Conservation (phyloP, 2,888 invertebrate genomes). For the Lobophora halterata region DNA sequence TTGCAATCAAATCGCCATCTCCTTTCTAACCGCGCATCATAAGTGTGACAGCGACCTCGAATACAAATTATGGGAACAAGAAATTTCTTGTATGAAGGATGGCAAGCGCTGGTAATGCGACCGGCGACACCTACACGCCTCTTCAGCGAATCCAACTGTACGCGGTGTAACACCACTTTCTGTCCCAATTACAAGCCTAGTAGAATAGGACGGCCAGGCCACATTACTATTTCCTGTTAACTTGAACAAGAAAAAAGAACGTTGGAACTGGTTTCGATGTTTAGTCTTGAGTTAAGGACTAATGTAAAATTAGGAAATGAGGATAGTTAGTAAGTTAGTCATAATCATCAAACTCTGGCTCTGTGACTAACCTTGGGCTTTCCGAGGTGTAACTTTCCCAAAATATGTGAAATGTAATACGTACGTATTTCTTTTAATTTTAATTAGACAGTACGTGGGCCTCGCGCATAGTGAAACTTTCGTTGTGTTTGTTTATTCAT, state of each 20-base stretch:
- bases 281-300: neutral
- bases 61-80: conserved; percentile 76
- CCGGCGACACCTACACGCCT: conserved; percentile 67
- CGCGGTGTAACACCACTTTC: conserved; percentile 56
- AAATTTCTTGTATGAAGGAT: conserved; percentile 75
- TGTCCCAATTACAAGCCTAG: conserved; percentile 59
- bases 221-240: conserved; percentile 20
- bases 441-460: neutral
- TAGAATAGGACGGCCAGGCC: conserved; percentile 23
- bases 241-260: conserved; percentile 9
- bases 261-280: neutral
- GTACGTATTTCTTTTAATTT: too few relatives aligned
- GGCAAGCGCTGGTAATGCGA: conserved; percentile 56
- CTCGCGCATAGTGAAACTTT: neutral
- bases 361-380: conserved; percentile 8
- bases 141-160: conserved; percentile 75
- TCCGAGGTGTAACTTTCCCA: too few relatives aligned
- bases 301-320: conserved; percentile 8
- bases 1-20: conserved; percentile 67
- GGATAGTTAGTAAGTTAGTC: neutral
- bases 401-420: too few relatives aligned
- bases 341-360: conserved; percentile 5
- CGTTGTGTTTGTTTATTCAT: conserved; percentile 2
- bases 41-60: conserved; percentile 76
- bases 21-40: conserved; percentile 74